Evolutionary conservation across 2,113 vertebrate species (phyloP).

Genomic region (Poeciliopsis retropinna): DNA sequence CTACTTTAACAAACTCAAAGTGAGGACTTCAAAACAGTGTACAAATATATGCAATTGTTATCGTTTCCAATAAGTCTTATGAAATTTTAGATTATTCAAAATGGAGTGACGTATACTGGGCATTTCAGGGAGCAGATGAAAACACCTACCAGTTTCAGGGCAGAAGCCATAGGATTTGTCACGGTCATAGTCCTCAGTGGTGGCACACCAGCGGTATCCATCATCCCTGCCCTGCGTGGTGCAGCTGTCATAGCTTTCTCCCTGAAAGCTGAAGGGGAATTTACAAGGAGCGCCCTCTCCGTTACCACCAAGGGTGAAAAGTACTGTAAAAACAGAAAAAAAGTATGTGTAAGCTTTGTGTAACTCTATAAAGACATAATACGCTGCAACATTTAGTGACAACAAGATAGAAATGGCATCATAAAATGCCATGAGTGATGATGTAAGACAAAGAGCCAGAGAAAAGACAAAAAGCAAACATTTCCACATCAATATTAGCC

Average conservation of each 20-base stretch:
- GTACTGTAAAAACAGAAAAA: constrained; percentile 74
- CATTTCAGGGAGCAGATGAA: neutral
- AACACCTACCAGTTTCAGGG: constrained; percentile 88
- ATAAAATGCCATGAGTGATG: neutral
- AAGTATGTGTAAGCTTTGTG: neutral
- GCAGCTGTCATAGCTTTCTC: constrained; percentile 86
- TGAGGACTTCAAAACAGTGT: neutral
- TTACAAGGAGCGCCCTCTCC: constrained; percentile 91
- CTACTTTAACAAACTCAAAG: neutral
- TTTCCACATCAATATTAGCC: neutral
- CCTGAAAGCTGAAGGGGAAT: constrained; percentile 95
- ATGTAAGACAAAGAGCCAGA: neutral
- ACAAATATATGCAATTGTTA: neutral
- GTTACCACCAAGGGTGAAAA: constrained; percentile 95
- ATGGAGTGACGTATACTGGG: neutral
- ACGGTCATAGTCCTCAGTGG: constrained; percentile 93
- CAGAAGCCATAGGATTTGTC: constrained; percentile 96
- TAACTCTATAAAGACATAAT: neutral
- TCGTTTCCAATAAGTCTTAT: neutral
- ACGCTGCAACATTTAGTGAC: neutral
- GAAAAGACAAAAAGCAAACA: neutral
- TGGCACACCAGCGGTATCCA: constrained; percentile 96
- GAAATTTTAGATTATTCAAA: neutral
- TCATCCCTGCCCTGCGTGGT: constrained; percentile 93
- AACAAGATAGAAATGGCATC: neutral